These are phyloP conservation scores for Limnephilus auricula DNA, from an alignment of 2,888 invertebrate species.

Conservation along the genomic window DNA sequence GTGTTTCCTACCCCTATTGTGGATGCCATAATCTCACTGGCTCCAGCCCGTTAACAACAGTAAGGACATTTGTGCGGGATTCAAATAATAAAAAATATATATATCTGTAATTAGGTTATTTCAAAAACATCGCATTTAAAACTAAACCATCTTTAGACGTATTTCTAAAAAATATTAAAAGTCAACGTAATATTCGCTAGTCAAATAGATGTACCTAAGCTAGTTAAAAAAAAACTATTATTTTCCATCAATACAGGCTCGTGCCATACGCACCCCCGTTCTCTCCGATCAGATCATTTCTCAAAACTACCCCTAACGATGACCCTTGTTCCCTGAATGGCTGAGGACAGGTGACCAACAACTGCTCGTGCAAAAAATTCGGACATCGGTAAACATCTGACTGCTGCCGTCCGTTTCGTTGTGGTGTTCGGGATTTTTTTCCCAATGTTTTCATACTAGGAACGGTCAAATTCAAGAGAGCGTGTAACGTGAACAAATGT, in stretches of 20 bases:
- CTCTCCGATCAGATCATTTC: slow-evolving; percentile 53
- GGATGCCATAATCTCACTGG: too few relatives aligned
- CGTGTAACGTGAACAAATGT: slow-evolving; percentile 49
- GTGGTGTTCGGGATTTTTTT: slow-evolving; percentile 35
- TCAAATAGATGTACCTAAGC: neutral
- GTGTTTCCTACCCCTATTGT: too few relatives aligned
- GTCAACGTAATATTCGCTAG: neutral
- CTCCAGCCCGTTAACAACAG: too few relatives aligned
- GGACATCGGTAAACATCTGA: slow-evolving; percentile 49
- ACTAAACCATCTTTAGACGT: too few relatives aligned
- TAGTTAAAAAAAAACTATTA: neutral
- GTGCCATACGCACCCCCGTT: slow-evolving; percentile 38
- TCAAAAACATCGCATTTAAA: too few relatives aligned
- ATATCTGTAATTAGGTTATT: too few relatives aligned
- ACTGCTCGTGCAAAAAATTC: slow-evolving; percentile 62
- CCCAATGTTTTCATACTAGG: slow-evolving; percentile 37
- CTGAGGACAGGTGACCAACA: slow-evolving; percentile 62
- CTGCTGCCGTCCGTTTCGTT: slow-evolving; percentile 21
- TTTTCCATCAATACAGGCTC: slow-evolving; percentile 31
- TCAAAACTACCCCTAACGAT: slow-evolving; percentile 52
- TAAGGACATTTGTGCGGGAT: too few relatives aligned
- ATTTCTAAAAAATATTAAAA: too few relatives aligned
- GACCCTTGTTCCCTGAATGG: slow-evolving; percentile 48
- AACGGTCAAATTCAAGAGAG: slow-evolving; percentile 45
- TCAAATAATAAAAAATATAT: too few relatives aligned